Percentiles rank a stretch among this genome's conserved stretches.
phyloP scores from a whole-genome alignment of 2,888 invertebrate genomes.

The Lysandra bellargus region DNA sequence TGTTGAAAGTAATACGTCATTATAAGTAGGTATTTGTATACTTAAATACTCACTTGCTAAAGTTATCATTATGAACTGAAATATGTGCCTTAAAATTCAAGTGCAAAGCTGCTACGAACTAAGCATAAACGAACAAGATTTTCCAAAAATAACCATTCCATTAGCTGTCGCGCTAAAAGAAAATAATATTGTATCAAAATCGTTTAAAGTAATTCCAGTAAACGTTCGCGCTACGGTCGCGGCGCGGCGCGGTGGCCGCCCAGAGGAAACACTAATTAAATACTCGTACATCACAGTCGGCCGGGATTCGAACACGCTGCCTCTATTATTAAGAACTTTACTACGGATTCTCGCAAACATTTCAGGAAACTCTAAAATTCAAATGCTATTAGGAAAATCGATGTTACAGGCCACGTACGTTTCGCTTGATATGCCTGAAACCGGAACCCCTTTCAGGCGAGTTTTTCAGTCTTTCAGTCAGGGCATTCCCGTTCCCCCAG shows the following conservation, averaged over 20 bases:
- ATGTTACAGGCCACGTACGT: too few relatives aligned
- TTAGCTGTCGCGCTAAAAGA: constrained; percentile 37
- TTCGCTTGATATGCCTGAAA: too few relatives aligned
- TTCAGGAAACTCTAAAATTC: neutral
- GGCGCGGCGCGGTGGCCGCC: constrained; percentile 35
- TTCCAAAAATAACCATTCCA: constrained; percentile 29
- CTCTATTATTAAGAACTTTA: constrained; percentile 51
- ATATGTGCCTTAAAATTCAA: neutral
- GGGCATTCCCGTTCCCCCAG: too few relatives aligned
- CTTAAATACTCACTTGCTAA: too few relatives aligned
- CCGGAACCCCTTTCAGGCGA: too few relatives aligned
- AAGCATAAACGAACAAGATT: neutral
- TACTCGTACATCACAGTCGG: constrained; percentile 68
- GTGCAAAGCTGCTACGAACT: neutral
- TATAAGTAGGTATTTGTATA: too few relatives aligned
- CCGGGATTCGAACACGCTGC: constrained; percentile 51
- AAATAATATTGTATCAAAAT: constrained; percentile 44
- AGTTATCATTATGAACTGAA: neutral
- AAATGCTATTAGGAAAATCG: too few relatives aligned
- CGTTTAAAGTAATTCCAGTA: constrained; percentile 47
- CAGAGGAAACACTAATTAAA: constrained; percentile 75
- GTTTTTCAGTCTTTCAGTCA: too few relatives aligned
- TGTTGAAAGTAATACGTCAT: too few relatives aligned
- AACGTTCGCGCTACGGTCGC: constrained; percentile 40
- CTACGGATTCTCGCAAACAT: constrained; percentile 40